Conservation (phyloP, 1,140 invertebrate genomes). For the Coelopa frigida region DNA sequence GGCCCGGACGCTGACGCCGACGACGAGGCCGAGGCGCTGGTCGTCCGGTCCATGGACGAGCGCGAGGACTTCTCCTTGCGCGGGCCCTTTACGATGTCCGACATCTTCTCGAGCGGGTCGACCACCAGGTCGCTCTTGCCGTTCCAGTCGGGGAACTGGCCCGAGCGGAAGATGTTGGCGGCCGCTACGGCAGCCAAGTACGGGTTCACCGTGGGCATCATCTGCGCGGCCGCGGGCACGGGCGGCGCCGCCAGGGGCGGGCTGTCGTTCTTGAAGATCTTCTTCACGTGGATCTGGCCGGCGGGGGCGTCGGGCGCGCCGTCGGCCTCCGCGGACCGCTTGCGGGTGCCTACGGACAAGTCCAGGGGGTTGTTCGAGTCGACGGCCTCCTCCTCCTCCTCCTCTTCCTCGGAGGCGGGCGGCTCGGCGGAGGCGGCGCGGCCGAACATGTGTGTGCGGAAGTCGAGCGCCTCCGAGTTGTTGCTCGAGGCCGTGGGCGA, state of each 20-base stretch:
- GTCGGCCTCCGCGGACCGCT: constrained; percentile 49
- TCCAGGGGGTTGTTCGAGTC: constrained; percentile 57
- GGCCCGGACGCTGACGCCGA: not conserved
- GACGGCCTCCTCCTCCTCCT: constrained; percentile 24
- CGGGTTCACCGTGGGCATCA: constrained; percentile 68
- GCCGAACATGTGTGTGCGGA: constrained; percentile 34
- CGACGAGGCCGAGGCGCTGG: not conserved
- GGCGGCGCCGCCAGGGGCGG: constrained; percentile 57
- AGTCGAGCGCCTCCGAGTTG: constrained; percentile 37
- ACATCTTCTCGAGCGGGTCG: constrained; percentile 86
- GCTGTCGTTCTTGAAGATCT: constrained; percentile 47
- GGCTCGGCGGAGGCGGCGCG: constrained; percentile 32
- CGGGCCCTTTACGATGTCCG: constrained; percentile 55
- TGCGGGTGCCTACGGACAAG: constrained; percentile 69
- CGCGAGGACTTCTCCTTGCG: constrained; percentile 55
- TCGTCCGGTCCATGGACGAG: constrained; percentile 24
- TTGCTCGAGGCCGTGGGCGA: constrained; percentile 37
- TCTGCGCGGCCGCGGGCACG: constrained; percentile 40
- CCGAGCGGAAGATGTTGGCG: constrained; percentile 66
- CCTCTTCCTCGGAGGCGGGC: constrained; percentile 47
- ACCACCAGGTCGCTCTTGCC: constrained; percentile 69
- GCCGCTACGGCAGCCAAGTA: constrained; percentile 72
- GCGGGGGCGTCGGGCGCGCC: constrained; percentile 26
- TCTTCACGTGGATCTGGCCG: constrained; percentile 40
- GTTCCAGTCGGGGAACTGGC: constrained; percentile 62